Percentiles rank a stretch among this genome's conserved stretches.
These are phyloP conservation scores for Patella vulgata DNA, from an alignment of 1,140 invertebrate species.

Conservation along the genomic window DNA sequence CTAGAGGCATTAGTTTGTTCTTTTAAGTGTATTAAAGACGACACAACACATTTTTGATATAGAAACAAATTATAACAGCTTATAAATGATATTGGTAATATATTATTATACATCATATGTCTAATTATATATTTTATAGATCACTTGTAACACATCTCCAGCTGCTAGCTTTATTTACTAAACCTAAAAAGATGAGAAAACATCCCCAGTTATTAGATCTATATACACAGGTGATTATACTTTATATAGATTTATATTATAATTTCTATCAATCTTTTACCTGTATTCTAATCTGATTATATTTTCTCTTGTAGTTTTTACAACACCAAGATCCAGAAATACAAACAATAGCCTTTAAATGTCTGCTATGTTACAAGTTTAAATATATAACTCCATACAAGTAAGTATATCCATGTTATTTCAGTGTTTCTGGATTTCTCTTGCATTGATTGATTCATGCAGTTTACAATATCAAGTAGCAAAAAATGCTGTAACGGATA, in stretches of 20 bases:
- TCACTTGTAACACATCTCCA: no score
- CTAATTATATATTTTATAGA: not conserved
- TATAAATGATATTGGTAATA: no score
- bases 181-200: not conserved
- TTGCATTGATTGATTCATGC: no score
- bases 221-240: not conserved
- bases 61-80: not conserved
- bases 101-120: slow-evolving; percentile 4
- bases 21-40: not conserved
- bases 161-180: no score
- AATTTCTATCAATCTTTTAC: no score
- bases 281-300: no score
- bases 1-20: no score
- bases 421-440: no score
- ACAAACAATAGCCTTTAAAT: slow-evolving; percentile 86
- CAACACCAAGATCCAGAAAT: slow-evolving; percentile 80
- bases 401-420: slow-evolving; percentile 43
- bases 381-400: slow-evolving; percentile 81
- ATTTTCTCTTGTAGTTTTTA: no score
- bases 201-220: not conserved
- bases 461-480: no score
- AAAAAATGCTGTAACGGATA: no score
- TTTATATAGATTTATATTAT: no score
- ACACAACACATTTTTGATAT: not conserved
- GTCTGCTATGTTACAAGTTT: slow-evolving; percentile 84